Base-by-base conservation (phyloP, 2,113 vertebrate genomes). In the Argyrosomus japonicus region DNA sequence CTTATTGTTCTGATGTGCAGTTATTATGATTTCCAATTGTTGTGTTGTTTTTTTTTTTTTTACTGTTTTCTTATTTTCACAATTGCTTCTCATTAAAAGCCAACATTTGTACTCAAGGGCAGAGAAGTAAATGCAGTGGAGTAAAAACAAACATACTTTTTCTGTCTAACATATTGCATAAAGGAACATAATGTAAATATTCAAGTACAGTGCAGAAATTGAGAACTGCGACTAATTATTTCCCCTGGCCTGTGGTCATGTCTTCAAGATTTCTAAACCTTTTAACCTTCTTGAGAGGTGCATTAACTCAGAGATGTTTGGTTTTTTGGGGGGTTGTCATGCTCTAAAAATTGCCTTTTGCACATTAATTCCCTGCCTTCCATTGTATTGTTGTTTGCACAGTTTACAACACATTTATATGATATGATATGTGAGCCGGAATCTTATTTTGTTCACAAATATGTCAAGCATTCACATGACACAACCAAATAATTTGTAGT, bases 381-480 rank as follows among this genome's bases (percentile, higher is more conserved):
- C n/a, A 11, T 29, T 25, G 29, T 51, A 27, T 10, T 40, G 54
- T 40, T 25, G 21, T 58, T 29, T 40, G 23, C 19, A n/a, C 19
- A 12, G 8, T 64, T 19, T 21, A 57, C 29, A 68, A 53, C 7
- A 48, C 11, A 4, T 47, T n/a, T n/a, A 68, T 76, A 70, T 73
- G 63, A 32, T 13, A 36, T 40, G 36, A 40, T 40, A 40, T 6
- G 40, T 32, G 36, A 68, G 21, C 17, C 2, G 2, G n/a, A 61
- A 57, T 62, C 10, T 5, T 63, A 6, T 83, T 81, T 53, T 43
- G 23, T 36, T 81, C 36, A 51, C 17, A 12, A 81, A 56, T 50
- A 77, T 62, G 53, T 77, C 51, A 64, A 48, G 63, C 62, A 63
- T 77, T 86, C 29, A 58, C 62, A 71, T 74, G 69, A 81, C 65